Percentiles rank a stretch among this genome's conserved stretches.
Conservation (phyloP, 2,888 invertebrate species). For the Hypsopygia costalis region DNA sequence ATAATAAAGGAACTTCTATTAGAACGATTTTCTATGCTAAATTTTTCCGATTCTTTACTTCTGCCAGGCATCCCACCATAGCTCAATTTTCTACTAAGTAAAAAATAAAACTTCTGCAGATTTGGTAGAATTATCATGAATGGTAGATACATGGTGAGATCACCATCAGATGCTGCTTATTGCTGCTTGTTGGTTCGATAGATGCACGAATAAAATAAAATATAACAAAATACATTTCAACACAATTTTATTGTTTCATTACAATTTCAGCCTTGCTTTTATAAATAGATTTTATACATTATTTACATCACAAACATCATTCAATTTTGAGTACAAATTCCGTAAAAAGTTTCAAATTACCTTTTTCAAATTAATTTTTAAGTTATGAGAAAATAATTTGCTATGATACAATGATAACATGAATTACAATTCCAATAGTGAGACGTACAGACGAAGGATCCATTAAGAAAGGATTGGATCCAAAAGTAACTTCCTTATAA, state of each 20-base stretch:
- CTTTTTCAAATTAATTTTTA: slow-evolving; percentile 35
- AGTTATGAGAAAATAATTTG: slow-evolving; percentile 58
- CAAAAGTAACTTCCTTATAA: slow-evolving; percentile 43
- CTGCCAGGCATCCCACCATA: too few species aligned
- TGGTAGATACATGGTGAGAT: too few species aligned
- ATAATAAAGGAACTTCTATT: too few species aligned
- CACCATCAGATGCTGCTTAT: too few species aligned
- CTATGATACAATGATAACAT: slow-evolving; percentile 41
- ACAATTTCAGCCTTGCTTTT: slow-evolving; percentile 80
- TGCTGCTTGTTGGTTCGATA: too few species aligned
- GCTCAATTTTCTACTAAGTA: too few species aligned
- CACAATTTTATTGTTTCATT: slow-evolving; percentile 79
- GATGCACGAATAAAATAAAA: too few species aligned
- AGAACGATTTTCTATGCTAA: too few species aligned
- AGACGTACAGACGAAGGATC: slow-evolving; percentile 40
- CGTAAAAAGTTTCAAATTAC: slow-evolving; percentile 64
- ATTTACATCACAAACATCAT: slow-evolving; percentile 67
- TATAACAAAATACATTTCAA: slow-evolving; percentile 43
- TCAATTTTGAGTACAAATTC: slow-evolving; percentile 66
- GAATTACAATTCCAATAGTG: slow-evolving; percentile 37
- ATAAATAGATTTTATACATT: slow-evolving; percentile 72
- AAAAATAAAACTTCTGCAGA: too few species aligned
- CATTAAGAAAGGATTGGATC: slow-evolving; percentile 35
- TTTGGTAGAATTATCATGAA: too few species aligned
- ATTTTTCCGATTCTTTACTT: too few species aligned